A percentile compares a stretch with the other conserved stretches of the same genome.
phyloP scores from a whole-genome alignment of 1,140 invertebrate genomes.

The Oreohelix idahoensis region DNA sequence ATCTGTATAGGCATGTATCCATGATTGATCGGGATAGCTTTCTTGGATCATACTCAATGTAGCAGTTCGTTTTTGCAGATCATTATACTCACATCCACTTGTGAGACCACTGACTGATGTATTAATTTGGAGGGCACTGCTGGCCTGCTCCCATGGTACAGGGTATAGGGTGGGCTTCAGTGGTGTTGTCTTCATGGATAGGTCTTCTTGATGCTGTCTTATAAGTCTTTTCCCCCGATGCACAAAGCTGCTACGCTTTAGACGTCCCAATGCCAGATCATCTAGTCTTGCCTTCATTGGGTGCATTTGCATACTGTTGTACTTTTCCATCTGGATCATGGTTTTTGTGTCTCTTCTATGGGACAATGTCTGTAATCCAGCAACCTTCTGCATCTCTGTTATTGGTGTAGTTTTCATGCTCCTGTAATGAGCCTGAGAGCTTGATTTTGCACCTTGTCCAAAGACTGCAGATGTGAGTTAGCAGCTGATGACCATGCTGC shows the following conservation, averaged over 20 bases:
- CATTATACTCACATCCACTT: neutral
- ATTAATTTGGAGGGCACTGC: neutral
- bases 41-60: neutral
- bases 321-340: neutral
- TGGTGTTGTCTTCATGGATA: neutral
- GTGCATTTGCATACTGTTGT: neutral
- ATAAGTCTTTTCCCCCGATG: neutral
- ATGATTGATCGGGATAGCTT: neutral
- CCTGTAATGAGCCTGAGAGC: slow-evolving; percentile 16
- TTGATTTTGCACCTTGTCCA: slow-evolving; percentile 17
- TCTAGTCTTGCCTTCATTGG: neutral
- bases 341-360: neutral
- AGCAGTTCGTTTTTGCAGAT: neutral
- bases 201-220: neutral
- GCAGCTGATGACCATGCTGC: slow-evolving; percentile 24
- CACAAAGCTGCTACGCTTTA: neutral
- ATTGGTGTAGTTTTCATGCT: slow-evolving; percentile 28
- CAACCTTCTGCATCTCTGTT: slow-evolving; percentile 1
- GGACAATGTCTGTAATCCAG: neutral
- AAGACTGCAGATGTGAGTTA: neutral
- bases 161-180: neutral
- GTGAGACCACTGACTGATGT: neutral
- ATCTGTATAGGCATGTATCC: neutral
- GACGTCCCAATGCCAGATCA: neutral
- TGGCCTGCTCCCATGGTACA: neutral